Conservation (phyloP, 2,113 vertebrate genomes). For the Ciconia stormi region DNA sequence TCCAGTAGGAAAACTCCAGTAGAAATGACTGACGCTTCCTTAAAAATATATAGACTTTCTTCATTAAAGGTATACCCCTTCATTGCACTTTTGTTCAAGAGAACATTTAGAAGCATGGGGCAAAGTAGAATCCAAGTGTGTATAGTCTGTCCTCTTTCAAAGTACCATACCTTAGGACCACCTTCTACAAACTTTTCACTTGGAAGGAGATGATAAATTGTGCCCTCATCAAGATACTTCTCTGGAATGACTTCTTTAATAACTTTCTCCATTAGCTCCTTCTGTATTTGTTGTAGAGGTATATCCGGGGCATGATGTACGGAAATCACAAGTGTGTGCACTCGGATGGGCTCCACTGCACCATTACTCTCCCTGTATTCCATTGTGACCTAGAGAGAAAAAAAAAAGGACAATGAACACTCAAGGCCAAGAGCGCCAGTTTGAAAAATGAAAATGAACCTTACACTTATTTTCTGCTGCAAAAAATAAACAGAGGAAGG, state of each 20-base stretch:
- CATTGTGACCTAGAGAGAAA: constrained; percentile 76
- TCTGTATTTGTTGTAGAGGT: constrained; percentile 79
- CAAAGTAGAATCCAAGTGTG: not conserved
- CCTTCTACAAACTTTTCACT: constrained; percentile 60
- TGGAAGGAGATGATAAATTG: constrained; percentile 57
- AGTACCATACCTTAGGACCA: constrained; percentile 41
- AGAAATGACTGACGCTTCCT: not conserved
- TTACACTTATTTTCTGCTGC: not conserved
- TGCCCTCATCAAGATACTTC: constrained; percentile 54
- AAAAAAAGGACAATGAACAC: not conserved
- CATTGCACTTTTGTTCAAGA: not conserved
- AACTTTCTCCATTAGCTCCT: constrained; percentile 82
- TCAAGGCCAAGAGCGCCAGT: not conserved
- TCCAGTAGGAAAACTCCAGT: not conserved
- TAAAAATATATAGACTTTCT: not conserved
- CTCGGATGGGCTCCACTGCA: constrained; percentile 76
- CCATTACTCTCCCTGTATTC: constrained; percentile 83
- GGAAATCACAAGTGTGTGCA: constrained; percentile 83
- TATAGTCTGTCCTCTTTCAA: not conserved
- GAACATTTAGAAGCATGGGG: not conserved
- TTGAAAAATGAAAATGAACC: not conserved
- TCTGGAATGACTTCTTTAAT: constrained; percentile 81
- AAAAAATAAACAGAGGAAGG: not conserved
- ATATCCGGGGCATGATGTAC: constrained; percentile 78
- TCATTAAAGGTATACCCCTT: not conserved